Percentiles rank a stretch among this genome's conserved stretches.
Conservation (phyloP, 2,797 vertebrate genomes). For the Anas bahamensis region DNA sequence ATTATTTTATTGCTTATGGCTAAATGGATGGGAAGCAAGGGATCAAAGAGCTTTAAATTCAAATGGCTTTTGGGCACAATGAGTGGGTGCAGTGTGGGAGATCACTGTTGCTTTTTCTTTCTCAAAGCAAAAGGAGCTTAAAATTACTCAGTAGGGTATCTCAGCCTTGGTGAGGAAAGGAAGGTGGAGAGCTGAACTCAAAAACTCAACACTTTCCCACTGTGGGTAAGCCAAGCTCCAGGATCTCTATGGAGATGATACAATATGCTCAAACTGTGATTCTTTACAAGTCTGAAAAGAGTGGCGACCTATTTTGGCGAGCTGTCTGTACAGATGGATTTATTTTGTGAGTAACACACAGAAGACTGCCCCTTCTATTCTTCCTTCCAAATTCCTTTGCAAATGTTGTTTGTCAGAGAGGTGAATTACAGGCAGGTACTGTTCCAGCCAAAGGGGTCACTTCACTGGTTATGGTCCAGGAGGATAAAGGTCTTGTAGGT, state of each 20-base stretch:
- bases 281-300: neutral
- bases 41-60: neutral
- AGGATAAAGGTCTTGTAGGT: neutral
- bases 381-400: neutral
- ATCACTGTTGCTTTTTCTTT: neutral
- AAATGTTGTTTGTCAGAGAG: neutral
- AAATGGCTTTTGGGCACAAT: neutral
- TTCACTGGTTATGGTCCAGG: neutral
- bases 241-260: neutral
- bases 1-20: neutral
- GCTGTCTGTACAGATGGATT: neutral
- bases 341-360: neutral
- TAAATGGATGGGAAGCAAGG: neutral
- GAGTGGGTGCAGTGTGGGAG: neutral
- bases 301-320: neutral
- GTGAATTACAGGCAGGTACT: neutral
- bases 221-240: neutral
- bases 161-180: neutral
- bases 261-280: neutral
- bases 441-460: neutral
- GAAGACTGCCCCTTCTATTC: neutral
- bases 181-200: neutral
- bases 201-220: neutral
- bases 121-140: neutral
- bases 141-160: neutral